Percentiles rank a stretch among this genome's conserved stretches.
These are phyloP conservation scores for Spizaetus ornatus DNA, from an alignment of 2,113 vertebrate genomes.

Conservation along the genomic window DNA sequence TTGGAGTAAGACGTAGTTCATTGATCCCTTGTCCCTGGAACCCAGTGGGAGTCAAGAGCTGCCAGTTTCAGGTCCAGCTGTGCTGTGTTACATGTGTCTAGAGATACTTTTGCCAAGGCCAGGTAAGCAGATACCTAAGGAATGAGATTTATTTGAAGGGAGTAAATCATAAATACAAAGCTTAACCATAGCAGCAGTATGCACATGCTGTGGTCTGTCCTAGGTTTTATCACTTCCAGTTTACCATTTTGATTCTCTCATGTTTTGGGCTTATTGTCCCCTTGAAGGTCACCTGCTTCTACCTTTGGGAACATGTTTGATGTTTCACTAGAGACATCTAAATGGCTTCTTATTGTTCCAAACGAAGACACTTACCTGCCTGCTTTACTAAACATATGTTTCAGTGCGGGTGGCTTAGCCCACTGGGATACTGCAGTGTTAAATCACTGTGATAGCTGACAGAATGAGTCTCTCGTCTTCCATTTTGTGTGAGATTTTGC, in stretches of 20 bases:
- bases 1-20: background rate
- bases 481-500: background rate
- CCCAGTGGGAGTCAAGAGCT: background rate
- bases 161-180: background rate
- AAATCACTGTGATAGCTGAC: slow-evolving; percentile 43
- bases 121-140: background rate
- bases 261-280: background rate
- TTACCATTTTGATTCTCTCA: background rate
- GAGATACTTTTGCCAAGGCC: background rate
- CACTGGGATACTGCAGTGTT: slow-evolving; percentile 28
- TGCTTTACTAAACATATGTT: slow-evolving; percentile 56
- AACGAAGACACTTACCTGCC: background rate
- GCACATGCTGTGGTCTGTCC: background rate
- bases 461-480: slow-evolving; percentile 20
- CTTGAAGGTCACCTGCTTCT: slow-evolving; percentile 38
- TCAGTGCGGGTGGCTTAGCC: slow-evolving; percentile 43
- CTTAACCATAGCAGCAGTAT: background rate
- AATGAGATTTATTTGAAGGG: background rate
- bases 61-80: background rate
- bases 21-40: background rate
- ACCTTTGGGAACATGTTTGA: slow-evolving; percentile 45
- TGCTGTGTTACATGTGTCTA: background rate
- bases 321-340: slow-evolving; percentile 42
- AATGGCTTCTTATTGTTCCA: slow-evolving; percentile 42
- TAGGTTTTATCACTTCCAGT: background rate